Evolutionary conservation across 2,888 invertebrate species (phyloP).

Genomic region (Brachyptera risi): DNA sequence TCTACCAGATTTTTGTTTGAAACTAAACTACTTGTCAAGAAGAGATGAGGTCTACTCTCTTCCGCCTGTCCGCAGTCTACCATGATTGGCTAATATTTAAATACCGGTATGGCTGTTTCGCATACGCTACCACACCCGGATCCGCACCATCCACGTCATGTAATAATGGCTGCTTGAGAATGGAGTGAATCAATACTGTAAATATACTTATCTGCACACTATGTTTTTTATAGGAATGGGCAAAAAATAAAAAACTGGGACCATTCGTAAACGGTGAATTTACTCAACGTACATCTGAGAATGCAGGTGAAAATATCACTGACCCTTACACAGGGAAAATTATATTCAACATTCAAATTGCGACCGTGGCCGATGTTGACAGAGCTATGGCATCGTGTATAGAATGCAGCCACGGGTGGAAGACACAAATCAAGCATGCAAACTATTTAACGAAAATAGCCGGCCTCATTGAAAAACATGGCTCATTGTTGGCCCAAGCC

Average conservation of each 20-base stretch:
- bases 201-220: no score
- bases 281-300: neutral
- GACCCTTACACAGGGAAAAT: constrained; percentile 28
- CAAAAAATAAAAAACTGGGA: constrained; percentile 36
- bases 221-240: constrained; percentile 39
- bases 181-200: no score
- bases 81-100: no score
- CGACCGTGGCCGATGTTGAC: constrained; percentile 37
- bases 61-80: no score
- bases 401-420: constrained; percentile 33
- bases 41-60: no score
- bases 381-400: constrained; percentile 35
- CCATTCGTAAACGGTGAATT: constrained; percentile 33
- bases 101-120: no score
- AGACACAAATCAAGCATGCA: constrained; percentile 25
- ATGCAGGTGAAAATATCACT: constrained; percentile 23
- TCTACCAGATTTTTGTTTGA: no score
- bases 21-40: no score
- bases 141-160: no score
- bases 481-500: constrained; percentile 46
- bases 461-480: constrained; percentile 48
- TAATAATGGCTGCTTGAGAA: no score
- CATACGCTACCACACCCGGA: no score
- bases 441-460: constrained; percentile 44
- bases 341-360: constrained; percentile 33